Conservation (phyloP, 2,113 vertebrate species). For the Vanacampus margaritifer region DNA sequence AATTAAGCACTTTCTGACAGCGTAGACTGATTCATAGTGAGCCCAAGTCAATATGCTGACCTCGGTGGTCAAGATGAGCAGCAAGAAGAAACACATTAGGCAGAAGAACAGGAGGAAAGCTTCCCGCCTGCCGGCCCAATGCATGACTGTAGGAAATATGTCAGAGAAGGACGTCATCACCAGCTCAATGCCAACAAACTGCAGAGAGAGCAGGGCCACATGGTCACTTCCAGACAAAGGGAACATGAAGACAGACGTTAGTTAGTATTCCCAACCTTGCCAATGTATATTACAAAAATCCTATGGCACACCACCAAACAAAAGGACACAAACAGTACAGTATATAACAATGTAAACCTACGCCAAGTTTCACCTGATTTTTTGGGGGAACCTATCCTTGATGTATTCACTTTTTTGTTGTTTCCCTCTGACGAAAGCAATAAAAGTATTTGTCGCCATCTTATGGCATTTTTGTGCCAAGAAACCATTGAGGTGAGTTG, state of each 20-base stretch:
- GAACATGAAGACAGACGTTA: neutral
- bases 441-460: no score
- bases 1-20: neutral
- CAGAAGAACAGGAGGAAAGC: conserved; percentile 66
- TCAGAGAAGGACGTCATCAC: conserved; percentile 65
- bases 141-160: conserved; percentile 64
- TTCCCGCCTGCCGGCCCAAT: conserved; percentile 53
- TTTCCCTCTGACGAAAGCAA: no score
- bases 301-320: no score
- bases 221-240: neutral
- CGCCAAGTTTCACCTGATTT: no score
- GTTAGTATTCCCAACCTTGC: neutral
- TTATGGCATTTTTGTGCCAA: no score
- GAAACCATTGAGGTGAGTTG: no score
- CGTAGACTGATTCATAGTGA: neutral
- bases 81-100: conserved; percentile 60
- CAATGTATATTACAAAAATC: no score
- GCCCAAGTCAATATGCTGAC: conserved; percentile 26
- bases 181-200: conserved; percentile 73
- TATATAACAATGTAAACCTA: no score
- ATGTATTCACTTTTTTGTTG: no score
- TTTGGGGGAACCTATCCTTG: no score
- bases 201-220: neutral
- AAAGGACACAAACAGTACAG: no score
- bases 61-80: conserved; percentile 71